Evolutionary conservation across 2,888 invertebrate genomes (phyloP), one percentile per base, ranked within the genome.

Genomic region (Gibbula magus): DNA sequence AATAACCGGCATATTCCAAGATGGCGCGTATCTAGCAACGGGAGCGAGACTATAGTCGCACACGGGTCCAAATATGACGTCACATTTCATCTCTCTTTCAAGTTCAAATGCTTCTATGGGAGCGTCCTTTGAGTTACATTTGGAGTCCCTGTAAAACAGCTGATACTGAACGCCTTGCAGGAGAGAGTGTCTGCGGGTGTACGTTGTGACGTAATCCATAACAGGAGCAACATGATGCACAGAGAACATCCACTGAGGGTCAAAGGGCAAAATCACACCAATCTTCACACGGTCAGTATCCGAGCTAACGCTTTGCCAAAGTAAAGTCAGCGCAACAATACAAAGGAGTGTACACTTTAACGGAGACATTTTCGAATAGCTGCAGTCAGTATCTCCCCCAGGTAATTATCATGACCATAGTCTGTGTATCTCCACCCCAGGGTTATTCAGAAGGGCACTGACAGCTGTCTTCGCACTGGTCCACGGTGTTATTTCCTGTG

Each of bases 1-100:
- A 87, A 97, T 96, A 86, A 97, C 96, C 0, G 97, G 97, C 0
- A 96, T 96, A 92, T 97, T 97, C 97, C 97, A 97, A 91, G 96
- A 96, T 3, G 97, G 96, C 0, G 97, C 96, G 74, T 97, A 94
- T 80, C 97, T 94, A 8, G 97, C 97, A 2, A 97, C 97, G 0
- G 97, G 97, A 90, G 97, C 97, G 88, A 97, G 92, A 0, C 97
- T 96, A 51, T 96, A 91, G 80, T 91, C 91, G 76, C 89, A 90
- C n/a, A 83, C 83, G 0, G 91, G 91, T 0, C 91, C 91, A 73
- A 91, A 83, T 75, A 89, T 88, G 3, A 88, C 86, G 79, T 87
- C 81, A 10, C 86, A 84, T 2, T 80, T 67, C 13, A 77, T 32
- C 1, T 77, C 39, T 56, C 83, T 79, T 52, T 84, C 83, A 61